Conservation (phyloP, 2,797 vertebrate genomes). For the Pogonophryne albipinna region DNA sequence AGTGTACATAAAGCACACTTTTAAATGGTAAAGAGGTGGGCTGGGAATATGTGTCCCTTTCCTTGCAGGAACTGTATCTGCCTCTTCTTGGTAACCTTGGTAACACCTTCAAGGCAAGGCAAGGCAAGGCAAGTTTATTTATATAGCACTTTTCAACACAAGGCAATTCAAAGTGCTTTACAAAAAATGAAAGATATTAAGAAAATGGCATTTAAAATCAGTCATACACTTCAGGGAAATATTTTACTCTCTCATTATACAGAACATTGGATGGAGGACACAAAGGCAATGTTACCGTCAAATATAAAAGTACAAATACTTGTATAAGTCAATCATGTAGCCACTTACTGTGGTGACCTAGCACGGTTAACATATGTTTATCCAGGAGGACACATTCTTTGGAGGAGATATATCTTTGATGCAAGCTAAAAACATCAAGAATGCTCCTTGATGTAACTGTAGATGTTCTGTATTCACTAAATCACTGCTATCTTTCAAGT, state of each 20-base stretch:
- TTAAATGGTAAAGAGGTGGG: slow-evolving; percentile 38
- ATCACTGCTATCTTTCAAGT: slow-evolving; percentile 56
- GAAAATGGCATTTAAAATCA: too few relatives aligned
- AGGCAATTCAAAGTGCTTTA: too few relatives aligned
- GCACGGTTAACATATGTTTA: slow-evolving; percentile 37
- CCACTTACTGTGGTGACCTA: slow-evolving; percentile 1
- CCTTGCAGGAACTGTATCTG: slow-evolving; percentile 14
- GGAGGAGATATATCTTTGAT: slow-evolving; percentile 41
- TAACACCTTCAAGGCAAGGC: too few relatives aligned
- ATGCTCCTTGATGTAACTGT: slow-evolving; percentile 18
- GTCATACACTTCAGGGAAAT: too few relatives aligned
- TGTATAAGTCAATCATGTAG: slow-evolving; percentile 27
- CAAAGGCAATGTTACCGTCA: slow-evolving; percentile 26
- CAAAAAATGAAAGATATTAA: too few relatives aligned
- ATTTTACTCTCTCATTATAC: slow-evolving; percentile 6
- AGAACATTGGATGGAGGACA: slow-evolving; percentile 23
- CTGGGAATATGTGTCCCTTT: slow-evolving; percentile 31
- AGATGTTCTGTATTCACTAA: slow-evolving; percentile 44
- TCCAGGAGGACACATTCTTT: slow-evolving; percentile 37
- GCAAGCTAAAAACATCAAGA: slow-evolving; percentile 25
- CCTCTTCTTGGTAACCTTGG: slow-evolving; percentile 23
- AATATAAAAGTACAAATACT: slow-evolving; percentile 30
- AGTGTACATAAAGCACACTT: slow-evolving; percentile 9
- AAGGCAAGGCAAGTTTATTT: too few relatives aligned
- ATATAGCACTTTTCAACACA: too few relatives aligned